phyloP scores from a whole-genome alignment of 2,888 invertebrate genomes.

The Tetrapedia diversipes region DNA sequence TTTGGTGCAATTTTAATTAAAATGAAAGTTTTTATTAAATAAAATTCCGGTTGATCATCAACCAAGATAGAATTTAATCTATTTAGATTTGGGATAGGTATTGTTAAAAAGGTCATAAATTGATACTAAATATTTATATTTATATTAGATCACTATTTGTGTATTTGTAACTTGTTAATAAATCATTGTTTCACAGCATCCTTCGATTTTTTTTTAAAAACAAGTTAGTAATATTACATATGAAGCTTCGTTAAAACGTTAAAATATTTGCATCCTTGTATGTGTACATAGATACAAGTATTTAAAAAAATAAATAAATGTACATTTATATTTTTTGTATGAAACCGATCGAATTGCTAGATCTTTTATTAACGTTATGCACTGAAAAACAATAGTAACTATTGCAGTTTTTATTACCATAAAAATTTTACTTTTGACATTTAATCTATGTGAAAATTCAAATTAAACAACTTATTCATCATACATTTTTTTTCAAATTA shows the following conservation, averaged over 20 bases:
- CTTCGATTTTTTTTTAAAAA: slow-evolving; percentile 74
- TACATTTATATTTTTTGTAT: slow-evolving; percentile 22
- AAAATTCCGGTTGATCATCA: neutral
- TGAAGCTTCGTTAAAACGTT: slow-evolving; percentile 61
- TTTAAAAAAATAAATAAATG: slow-evolving; percentile 19
- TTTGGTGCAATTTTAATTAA: neutral
- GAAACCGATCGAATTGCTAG: slow-evolving; percentile 46
- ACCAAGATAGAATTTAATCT: neutral
- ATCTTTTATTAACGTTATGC: slow-evolving; percentile 17
- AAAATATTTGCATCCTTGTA: slow-evolving; percentile 40
- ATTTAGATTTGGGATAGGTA: slow-evolving; percentile 1
- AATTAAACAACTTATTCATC: slow-evolving; percentile 15
- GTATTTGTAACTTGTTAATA: slow-evolving; percentile 77
- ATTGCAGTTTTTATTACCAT: slow-evolving; percentile 29
- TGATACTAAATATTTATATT: slow-evolving; percentile 79
- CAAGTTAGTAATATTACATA: slow-evolving; percentile 66
- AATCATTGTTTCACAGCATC: slow-evolving; percentile 81
- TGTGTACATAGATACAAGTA: neutral
- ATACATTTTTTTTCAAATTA: slow-evolving; percentile 14
- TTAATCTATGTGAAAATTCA: slow-evolving; percentile 36
- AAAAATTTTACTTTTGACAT: slow-evolving; percentile 33
- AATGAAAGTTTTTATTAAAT: neutral
- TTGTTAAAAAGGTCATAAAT: slow-evolving; percentile 36
- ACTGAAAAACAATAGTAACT: slow-evolving; percentile 28
- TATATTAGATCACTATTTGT: slow-evolving; percentile 78